A percentile compares a stretch with the other conserved stretches of the same genome.
These are phyloP conservation scores for Nibea coibor DNA, from an alignment of 2,113 vertebrate genomes.

Conservation along the genomic window DNA sequence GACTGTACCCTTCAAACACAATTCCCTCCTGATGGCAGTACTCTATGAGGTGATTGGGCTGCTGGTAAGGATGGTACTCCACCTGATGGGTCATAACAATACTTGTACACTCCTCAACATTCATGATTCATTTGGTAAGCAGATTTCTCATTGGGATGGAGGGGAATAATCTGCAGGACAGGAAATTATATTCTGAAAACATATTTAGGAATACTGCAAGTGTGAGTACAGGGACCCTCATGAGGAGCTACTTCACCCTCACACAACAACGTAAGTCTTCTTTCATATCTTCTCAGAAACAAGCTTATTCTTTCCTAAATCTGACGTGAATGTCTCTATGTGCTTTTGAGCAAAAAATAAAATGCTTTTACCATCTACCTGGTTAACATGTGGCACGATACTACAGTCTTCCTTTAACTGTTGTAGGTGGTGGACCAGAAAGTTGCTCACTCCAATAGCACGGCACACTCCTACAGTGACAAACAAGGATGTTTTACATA, in stretches of 20 bases:
- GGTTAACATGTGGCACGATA: slow-evolving; percentile 84
- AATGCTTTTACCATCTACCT: slow-evolving; percentile 70
- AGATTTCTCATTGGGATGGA: background rate
- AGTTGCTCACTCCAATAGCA: slow-evolving; percentile 88
- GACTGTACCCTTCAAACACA: slow-evolving; percentile 86
- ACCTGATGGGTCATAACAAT: slow-evolving; percentile 63
- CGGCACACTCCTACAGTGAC: slow-evolving; percentile 81
- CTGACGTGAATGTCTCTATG: too few species aligned
- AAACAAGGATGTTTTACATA: background rate
- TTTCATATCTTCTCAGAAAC: background rate
- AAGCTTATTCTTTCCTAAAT: background rate
- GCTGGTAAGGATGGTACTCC: slow-evolving; percentile 88
- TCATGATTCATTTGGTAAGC: too few species aligned
- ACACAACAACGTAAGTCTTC: background rate
- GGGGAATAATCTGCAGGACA: too few species aligned
- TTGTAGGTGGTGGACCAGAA: slow-evolving; percentile 87
- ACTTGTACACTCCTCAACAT: background rate
- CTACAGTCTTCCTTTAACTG: slow-evolving; percentile 85
- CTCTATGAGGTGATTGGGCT: slow-evolving; percentile 79
- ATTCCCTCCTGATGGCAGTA: slow-evolving; percentile 82
- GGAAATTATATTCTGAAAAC: background rate
- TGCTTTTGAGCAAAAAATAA: background rate
- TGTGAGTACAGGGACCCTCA: background rate
- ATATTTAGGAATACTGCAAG: background rate
- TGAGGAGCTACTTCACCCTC: background rate